Conservation (phyloP, 2,113 vertebrate species). For the Malurus alboscapulatus region DNA sequence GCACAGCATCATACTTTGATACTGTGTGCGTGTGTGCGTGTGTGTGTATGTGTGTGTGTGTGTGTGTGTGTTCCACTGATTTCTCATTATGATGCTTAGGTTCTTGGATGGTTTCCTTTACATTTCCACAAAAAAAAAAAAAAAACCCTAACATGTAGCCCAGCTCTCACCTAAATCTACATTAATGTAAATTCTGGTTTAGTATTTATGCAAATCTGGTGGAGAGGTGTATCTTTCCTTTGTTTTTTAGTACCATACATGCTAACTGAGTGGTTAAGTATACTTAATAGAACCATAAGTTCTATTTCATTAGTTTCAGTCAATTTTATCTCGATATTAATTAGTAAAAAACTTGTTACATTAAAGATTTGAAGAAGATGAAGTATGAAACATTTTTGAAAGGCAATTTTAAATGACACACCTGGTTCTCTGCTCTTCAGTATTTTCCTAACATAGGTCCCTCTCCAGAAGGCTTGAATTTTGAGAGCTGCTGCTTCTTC, state of each 20-base stretch:
- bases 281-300: neutral
- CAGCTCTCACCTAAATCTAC: neutral
- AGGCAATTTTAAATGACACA: conserved; percentile 31
- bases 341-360: neutral
- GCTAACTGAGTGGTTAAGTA: neutral
- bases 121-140: neutral
- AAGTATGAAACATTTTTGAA: neutral
- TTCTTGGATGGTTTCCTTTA: neutral
- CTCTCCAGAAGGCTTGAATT: conserved; percentile 75
- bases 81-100: neutral
- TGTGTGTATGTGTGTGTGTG: no score
- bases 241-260: neutral
- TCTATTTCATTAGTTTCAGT: neutral
- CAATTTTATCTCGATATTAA: neutral
- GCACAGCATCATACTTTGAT: neutral
- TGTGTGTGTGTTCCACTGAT: neutral
- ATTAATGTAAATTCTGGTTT: neutral
- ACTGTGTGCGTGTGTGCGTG: neutral
- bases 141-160: neutral
- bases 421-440: conserved; percentile 71
- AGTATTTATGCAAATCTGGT: neutral
- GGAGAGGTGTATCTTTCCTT: neutral
- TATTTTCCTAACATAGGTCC: conserved; percentile 55
- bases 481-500: conserved; percentile 69
- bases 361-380: neutral